phyloP scores from a whole-genome alignment of 1,140 invertebrate species.

The Apis dorsata region DNA sequence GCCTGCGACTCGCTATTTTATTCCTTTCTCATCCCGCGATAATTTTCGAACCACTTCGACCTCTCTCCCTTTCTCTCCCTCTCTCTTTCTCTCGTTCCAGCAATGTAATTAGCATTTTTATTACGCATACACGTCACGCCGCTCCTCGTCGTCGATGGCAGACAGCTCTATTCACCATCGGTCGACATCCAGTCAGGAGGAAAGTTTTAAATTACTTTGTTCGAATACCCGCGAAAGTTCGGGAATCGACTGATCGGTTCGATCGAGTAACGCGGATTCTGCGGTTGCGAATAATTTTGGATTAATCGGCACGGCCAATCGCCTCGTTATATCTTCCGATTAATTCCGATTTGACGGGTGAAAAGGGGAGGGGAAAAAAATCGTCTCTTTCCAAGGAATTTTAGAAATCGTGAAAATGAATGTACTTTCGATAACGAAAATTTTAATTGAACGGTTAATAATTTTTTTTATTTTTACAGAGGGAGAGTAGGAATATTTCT shows the following conservation, averaged over 20 bases:
- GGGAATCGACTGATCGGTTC: neutral
- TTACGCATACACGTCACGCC: conserved; percentile 44
- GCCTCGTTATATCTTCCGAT: no score
- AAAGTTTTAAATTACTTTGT: conserved; percentile 64
- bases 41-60: conserved; percentile 5
- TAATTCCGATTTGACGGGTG: no score
- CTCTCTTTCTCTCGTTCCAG: neutral
- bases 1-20: neutral
- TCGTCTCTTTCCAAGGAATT: no score
- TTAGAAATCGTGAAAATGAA: no score
- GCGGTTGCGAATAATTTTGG: neutral
- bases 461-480: no score
- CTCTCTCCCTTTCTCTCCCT: neutral
- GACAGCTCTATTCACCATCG: conserved; percentile 44
- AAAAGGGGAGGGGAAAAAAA: no score
- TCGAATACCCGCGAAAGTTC: conserved; percentile 47
- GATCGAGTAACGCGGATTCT: conserved; percentile 23
- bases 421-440: no score
- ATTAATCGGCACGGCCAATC: conserved; percentile 5
- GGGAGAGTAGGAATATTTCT: no score
- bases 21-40: conserved; percentile 26
- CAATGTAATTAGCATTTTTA: conserved; percentile 66
- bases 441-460: no score
- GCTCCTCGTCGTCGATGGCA: conserved; percentile 32
- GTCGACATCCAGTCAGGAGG: conserved; percentile 41